Evolutionary conservation across 92 coral and sea anemone species (phyloP), one percentile per base, ranked within the genome.

Genomic region (Hydrozoanthus gracilis): DNA sequence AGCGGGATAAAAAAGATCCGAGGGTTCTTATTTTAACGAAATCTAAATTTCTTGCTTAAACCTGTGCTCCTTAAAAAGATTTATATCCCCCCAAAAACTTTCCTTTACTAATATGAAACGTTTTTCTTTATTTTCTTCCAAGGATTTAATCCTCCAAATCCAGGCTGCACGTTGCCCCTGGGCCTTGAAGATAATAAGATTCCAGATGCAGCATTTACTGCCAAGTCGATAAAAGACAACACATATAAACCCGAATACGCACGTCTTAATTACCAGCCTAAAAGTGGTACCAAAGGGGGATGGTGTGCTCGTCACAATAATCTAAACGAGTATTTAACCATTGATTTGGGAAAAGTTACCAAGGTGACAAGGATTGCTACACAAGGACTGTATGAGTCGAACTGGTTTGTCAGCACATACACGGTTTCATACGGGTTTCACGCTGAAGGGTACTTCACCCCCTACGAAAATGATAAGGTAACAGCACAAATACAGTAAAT

Each of bases 301-400:
- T 78, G 83, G 83, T 78, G 83, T 78, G 70, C 45, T 12, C 14
- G 3, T 18, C 44, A 58, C 20, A 78, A 78, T n/a, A 78, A 78
- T 44, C 55, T 39, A 7, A 78, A 78, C 45, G 83, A 78, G 35
- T 78, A 39, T 6, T n/a, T 78, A 20, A 78, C 83, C 55, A 60
- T 78, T 44, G 83, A 78, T 54, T 71, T 78, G 0, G 83, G 83
- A 61, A 78, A 78, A 15, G 50, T 39, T 54, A 78, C 35, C 8
- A 78, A 78, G 50, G 72, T 78, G 8, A 61, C 83, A 60, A 50
- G 83, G 17, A 78, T 78, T 45, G 83, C 83, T 3, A 78, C 83
- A 9, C 83, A 78, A 16, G 83, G 83, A 7, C 2, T 60, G 18
- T 61, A 61, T 44, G 54, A 58, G 18, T 39, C 27, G 47, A 39